Percentiles rank a stretch among this genome's conserved stretches.
Evolutionary conservation across 2,797 vertebrate genomes (phyloP).

Genomic region (Otolemur crassicaudatus): DNA sequence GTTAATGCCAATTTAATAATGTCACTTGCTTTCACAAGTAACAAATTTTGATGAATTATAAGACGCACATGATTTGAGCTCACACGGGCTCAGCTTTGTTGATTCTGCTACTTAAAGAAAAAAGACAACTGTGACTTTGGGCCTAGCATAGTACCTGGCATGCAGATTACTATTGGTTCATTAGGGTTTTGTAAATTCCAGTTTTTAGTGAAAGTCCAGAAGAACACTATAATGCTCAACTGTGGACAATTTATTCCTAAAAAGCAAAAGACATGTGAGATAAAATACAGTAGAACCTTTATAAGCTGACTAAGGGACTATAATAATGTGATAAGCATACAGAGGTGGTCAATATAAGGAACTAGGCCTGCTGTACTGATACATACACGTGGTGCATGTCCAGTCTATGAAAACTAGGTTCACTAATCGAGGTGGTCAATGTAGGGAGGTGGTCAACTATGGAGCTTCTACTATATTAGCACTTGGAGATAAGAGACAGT

Average conservation of each 20-base stretch:
- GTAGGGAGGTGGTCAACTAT: too few species aligned
- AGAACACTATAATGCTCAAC: neutral
- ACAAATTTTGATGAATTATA: conserved; percentile 27
- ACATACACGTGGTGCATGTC: too few species aligned
- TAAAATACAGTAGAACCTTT: neutral
- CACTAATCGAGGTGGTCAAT: too few species aligned
- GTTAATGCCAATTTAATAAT: conserved; percentile 1
- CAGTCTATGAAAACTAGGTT: too few species aligned
- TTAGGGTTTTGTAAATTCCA: neutral
- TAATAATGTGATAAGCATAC: too few species aligned
- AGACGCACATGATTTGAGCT: neutral
- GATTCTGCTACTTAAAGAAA: neutral
- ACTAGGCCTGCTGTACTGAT: too few species aligned
- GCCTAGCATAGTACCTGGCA: neutral
- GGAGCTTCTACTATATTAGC: neutral
- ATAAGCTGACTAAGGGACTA: too few species aligned
- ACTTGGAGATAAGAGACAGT: neutral
- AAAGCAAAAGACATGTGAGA: neutral
- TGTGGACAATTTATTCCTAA: neutral
- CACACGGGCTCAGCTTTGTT: neutral
- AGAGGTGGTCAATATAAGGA: too few species aligned
- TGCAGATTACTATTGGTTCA: neutral
- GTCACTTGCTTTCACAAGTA: conserved; percentile 18
- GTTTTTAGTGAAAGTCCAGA: neutral
- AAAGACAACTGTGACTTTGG: neutral